Evolutionary conservation across 2,797 vertebrate genomes (phyloP).

Genomic region (Euthynnus affinis): DNA sequence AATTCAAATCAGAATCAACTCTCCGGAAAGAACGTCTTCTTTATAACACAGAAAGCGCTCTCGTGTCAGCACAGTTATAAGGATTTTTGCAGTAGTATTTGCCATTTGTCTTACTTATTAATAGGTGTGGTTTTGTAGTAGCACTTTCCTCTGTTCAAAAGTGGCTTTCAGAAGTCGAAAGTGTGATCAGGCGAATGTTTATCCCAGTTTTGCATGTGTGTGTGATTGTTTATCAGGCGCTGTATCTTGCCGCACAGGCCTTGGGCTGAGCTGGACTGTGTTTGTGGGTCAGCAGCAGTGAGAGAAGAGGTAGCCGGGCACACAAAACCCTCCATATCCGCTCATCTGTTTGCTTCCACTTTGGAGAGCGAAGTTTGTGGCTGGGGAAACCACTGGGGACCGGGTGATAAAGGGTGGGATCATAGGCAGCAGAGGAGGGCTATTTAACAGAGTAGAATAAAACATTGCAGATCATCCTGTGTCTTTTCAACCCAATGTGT

Average conservation of each 20-base stretch:
- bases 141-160: background rate
- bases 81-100: background rate
- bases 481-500: constrained; percentile 33
- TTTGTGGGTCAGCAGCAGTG: constrained; percentile 70
- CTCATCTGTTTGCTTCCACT: constrained; percentile 54
- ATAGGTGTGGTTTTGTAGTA: background rate
- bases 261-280: constrained; percentile 52
- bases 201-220: constrained; percentile 32
- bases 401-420: constrained; percentile 50
- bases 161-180: constrained; percentile 20
- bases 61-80: background rate
- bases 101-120: background rate
- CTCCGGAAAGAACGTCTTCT: constrained; percentile 36
- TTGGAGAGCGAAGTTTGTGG: constrained; percentile 46
- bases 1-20: constrained; percentile 79
- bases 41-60: background rate
- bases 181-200: constrained; percentile 46
- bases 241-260: constrained; percentile 23
- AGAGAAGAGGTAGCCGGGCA: constrained; percentile 45
- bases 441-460: constrained; percentile 41
- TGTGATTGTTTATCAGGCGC: constrained; percentile 39
- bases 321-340: constrained; percentile 41
- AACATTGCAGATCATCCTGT: constrained; percentile 32
- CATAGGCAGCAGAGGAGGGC: constrained; percentile 25
- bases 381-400: constrained; percentile 48